Percentiles rank a stretch among this genome's conserved stretches.
phyloP scores from a whole-genome alignment of 1,140 invertebrate genomes.

The Drosophila nannoptera region DNA sequence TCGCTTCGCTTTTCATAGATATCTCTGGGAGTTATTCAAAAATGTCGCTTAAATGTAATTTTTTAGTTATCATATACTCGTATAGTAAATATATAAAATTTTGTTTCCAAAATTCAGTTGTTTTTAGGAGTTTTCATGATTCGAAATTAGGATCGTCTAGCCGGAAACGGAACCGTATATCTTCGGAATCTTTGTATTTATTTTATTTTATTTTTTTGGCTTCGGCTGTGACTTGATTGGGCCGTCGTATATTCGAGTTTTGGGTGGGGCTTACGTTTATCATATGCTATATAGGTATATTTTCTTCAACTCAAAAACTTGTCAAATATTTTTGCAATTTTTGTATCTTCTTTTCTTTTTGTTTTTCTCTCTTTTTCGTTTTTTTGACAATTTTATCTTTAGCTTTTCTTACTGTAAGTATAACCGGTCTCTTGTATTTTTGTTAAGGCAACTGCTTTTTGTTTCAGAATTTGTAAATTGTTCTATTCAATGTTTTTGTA shows the following conservation, averaged over 20 bases:
- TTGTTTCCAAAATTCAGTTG: conserved; percentile 75
- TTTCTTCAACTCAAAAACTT: conserved; percentile 56
- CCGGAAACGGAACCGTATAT: conserved; percentile 48
- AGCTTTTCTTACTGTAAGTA: conserved; percentile 60
- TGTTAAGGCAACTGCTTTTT: conserved; percentile 77
- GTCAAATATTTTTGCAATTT: conserved; percentile 48
- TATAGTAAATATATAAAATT: conserved; percentile 74
- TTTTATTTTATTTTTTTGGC: not conserved
- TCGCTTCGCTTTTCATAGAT: conserved; percentile 12
- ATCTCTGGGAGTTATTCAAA: conserved; percentile 48
- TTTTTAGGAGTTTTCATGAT: conserved; percentile 72
- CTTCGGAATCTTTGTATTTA: conserved; percentile 13
- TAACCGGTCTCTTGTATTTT: conserved; percentile 68
- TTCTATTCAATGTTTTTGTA: conserved; percentile 35
- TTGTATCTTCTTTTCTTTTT: conserved; percentile 22
- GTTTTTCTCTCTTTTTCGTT: not conserved
- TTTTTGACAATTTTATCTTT: conserved; percentile 1
- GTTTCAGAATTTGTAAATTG: conserved; percentile 68
- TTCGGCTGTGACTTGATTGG: not conserved
- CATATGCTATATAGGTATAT: conserved; percentile 54
- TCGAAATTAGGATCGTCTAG: conserved; percentile 19
- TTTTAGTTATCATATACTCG: conserved; percentile 46
- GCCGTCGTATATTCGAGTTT: conserved; percentile 23
- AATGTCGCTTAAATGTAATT: conserved; percentile 59
- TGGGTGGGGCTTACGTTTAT: conserved; percentile 73